Base-by-base conservation (phyloP, 2,888 invertebrate genomes). In the Rhamnusium bicolor region DNA sequence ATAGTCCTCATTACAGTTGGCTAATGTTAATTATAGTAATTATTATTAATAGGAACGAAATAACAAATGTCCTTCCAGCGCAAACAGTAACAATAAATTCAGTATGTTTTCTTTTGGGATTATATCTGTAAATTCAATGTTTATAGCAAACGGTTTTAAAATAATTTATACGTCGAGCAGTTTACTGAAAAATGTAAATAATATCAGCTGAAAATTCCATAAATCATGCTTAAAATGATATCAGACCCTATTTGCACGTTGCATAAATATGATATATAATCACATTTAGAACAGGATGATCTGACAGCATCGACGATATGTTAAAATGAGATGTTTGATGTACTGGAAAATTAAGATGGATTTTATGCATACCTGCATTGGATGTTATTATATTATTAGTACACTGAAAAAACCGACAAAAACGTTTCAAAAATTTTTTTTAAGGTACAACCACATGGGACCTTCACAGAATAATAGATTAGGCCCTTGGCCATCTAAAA, bases 261-360 rank as follows among this genome's bases (percentile, higher is more conserved):
- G 49, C 60, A 49, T 66, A 71, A 51, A 60, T 29, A 18, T 71
- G 66, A 71, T 66, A 71, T 60, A 71, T 66, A 66, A 66, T 66
- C 58, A 27, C 60, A 47, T 65, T 47, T 32, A 32, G 53, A 32
- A 16, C 51, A 32, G 24, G 63, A 65, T 58, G 58, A 51, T 66
- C 29, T 51, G 71, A 65, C 66, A 66, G 60, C 10, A 40, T 54
- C 40, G 27, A 16, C 49, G 49, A 60, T 51, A 60, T 32, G 58
- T 58, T 63, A 49, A 72, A 68, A 68, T 54, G 16, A 53, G 62
- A 68, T 62, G 68, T 63, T 72, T 63, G 68, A 72, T 72, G 63
- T 54, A 62, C 72, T 60, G 72, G 68, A 72, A 72, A 72, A 72
- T 72, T 72, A 68, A 72, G 72, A 72, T 72, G 58, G 56, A 72